Evolutionary conservation across 2,888 invertebrate species (phyloP).

Genomic region (Calameuta idolon): DNA sequence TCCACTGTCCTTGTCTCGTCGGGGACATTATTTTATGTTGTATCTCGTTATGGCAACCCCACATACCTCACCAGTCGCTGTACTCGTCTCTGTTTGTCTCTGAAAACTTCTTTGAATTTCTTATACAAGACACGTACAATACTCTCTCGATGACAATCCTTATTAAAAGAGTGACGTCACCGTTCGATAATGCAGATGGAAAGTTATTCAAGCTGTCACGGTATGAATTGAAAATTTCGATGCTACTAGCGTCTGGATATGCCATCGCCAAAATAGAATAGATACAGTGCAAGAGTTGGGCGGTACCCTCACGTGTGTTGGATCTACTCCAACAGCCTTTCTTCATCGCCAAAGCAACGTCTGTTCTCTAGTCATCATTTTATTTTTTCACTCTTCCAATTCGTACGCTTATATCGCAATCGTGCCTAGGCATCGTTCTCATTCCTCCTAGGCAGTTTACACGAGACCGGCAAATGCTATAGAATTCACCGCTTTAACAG

Average conservation of each 20-base stretch:
- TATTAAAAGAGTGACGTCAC: background rate
- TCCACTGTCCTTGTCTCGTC: background rate
- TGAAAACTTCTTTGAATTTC: background rate
- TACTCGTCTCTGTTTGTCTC: background rate
- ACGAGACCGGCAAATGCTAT: background rate
- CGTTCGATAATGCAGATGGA: background rate
- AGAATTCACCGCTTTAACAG: background rate
- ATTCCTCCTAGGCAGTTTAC: background rate
- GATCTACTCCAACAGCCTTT: conserved; percentile 5
- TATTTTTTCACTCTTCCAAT: background rate
- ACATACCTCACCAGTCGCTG: background rate
- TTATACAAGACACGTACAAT: background rate
- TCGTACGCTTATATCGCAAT: background rate
- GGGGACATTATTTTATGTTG: background rate
- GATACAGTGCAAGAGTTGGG: background rate
- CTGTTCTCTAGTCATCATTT: background rate
- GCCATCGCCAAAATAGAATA: background rate
- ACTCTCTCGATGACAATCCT: background rate
- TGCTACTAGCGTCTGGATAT: background rate
- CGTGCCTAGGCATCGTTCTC: background rate
- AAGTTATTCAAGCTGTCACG: background rate
- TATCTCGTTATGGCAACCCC: background rate
- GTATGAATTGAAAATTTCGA: background rate
- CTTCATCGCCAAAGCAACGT: background rate
- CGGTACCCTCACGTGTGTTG: background rate